Evolutionary conservation across 1,140 invertebrate species (phyloP).

Genomic region (Lanistes nyassanus): DNA sequence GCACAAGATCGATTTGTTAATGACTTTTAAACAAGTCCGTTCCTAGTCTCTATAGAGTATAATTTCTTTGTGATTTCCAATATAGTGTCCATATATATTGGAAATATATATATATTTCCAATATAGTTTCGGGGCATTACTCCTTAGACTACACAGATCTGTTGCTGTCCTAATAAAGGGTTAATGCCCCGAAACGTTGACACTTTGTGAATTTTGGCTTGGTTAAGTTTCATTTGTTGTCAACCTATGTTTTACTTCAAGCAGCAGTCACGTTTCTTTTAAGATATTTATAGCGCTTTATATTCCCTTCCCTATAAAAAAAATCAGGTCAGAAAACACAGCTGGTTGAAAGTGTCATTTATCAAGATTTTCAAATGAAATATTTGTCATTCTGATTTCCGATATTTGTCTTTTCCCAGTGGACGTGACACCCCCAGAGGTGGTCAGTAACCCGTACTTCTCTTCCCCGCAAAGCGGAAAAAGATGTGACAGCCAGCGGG

Average conservation of each 20-base stretch:
- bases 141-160: no score
- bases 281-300: not conserved
- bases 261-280: not conserved
- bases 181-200: no score
- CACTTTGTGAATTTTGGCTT: no score
- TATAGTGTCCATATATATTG: no score
- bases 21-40: no score
- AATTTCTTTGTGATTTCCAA: no score
- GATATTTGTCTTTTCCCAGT: slow-evolving; percentile 1
- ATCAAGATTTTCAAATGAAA: not conserved
- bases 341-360: not conserved
- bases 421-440: not conserved
- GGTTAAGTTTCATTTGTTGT: not conserved
- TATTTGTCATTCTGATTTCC: not conserved
- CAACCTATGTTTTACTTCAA: not conserved
- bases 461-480: not conserved
- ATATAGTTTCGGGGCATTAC: no score
- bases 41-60: no score
- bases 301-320: not conserved
- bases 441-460: not conserved
- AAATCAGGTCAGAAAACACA: not conserved
- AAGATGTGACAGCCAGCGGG: slow-evolving; percentile 20
- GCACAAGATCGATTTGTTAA: no score
- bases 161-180: no score
- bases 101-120: no score